These are phyloP conservation scores for Monochamus alternatus DNA, from an alignment of 2,888 invertebrate species.

Conservation along the genomic window DNA sequence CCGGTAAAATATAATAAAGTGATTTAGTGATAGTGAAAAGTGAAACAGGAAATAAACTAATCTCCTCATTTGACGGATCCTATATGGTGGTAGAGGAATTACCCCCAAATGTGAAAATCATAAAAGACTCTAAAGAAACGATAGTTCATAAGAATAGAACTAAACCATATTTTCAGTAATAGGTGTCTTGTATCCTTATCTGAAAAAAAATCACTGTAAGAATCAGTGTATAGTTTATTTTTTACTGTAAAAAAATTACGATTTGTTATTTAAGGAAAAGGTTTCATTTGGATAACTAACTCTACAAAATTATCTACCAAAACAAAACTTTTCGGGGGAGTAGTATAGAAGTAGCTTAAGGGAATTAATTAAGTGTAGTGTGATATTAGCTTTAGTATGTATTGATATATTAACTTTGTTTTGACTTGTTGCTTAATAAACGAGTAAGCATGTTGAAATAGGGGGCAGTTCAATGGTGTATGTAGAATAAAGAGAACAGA, in stretches of 20 bases:
- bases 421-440: no score
- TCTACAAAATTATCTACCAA: neutral
- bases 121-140: conserved; percentile 26
- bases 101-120: conserved; percentile 6
- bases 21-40: conserved; percentile 22
- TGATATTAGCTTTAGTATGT: no score
- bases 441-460: no score
- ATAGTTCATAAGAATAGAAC: conserved; percentile 34
- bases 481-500: no score
- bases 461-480: no score
- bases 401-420: no score
- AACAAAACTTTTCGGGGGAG: neutral
- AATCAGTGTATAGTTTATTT: neutral
- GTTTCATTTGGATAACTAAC: neutral
- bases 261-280: neutral
- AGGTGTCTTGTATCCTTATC: neutral
- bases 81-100: conserved; percentile 7
- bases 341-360: neutral
- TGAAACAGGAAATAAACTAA: conserved; percentile 25
- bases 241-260: neutral
- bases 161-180: conserved; percentile 16
- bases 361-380: no score
- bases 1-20: conserved; percentile 18
- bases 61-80: neutral
- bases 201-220: no score